Base-by-base conservation (phyloP, 2,113 vertebrate species). In the Tringa solitaria region DNA sequence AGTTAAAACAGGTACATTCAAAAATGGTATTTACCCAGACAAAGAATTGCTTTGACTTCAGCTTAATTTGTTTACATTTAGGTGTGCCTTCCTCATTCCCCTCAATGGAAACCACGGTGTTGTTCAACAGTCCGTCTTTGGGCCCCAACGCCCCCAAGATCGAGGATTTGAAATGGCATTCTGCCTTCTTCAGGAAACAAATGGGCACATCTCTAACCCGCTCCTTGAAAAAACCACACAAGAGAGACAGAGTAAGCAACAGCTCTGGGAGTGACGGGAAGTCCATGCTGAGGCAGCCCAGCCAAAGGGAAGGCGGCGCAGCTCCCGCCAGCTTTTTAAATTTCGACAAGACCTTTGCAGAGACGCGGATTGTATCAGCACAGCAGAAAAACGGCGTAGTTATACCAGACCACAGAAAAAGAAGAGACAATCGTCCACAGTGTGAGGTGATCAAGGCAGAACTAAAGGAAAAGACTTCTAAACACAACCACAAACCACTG, bases 111-210 rank as follows among this genome's bases (percentile, higher is more conserved):
- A 97, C 95, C 83, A 95, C 98, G 14, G 96, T 99, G 70, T 91
- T 99, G 92, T 98, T 98, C 87, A 98, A 98, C 48, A 98, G 98
- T 64, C 96, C 98, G 1, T 97, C 98, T 3, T 90, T 98, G 96
- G 97, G 97, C 57, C 98, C 98, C 23, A 97, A 95, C 6, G 97
- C 95, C 59, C 98, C 98, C n/a, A 98, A 98, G 92, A 97, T 98
- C 13, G 97, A 98, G 96, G 98, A 98, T 77, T 80, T 98, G 69
- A 98, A 97, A 89, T 98, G 98, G 97, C 98, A 98, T 82, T 98
- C 98, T 0, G 98, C 97, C 0, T 98, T 98, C 98, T 92, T 98
- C 97, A 91, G 98, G 98, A 97, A 98, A 79, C 98, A 98, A 43
- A 98, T 98, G 98, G 98, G 98, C 39, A 96, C 97, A 8, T 98